Evolutionary conservation across 2,113 vertebrate genomes (phyloP).

Genomic region (Seriola rivoliana): DNA sequence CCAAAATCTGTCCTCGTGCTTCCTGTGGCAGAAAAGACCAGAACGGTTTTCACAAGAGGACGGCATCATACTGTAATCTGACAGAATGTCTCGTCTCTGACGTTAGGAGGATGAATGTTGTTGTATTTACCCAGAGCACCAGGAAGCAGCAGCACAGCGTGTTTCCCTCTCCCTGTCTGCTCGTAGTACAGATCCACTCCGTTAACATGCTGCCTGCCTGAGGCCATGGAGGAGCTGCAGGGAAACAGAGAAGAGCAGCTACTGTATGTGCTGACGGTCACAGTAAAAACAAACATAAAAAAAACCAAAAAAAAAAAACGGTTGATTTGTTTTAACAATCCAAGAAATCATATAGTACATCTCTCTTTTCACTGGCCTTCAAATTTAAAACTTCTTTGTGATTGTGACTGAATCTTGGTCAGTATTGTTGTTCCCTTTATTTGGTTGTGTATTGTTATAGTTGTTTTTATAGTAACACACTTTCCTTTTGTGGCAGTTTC

Average conservation of each 20-base stretch:
- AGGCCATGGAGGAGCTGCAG: conserved; percentile 84
- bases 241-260: conserved; percentile 24
- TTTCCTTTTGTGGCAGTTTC: too few species aligned
- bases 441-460: too few species aligned
- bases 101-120: background rate
- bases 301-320: too few species aligned
- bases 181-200: conserved; percentile 90
- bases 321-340: too few species aligned
- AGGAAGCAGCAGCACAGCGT: conserved; percentile 89
- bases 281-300: too few species aligned
- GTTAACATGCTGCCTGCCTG: conserved; percentile 87
- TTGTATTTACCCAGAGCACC: conserved; percentile 90
- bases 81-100: background rate
- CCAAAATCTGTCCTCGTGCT: conserved; percentile 90
- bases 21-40: conserved; percentile 78
- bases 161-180: conserved; percentile 87
- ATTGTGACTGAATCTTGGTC: too few species aligned
- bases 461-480: too few species aligned
- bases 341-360: too few species aligned
- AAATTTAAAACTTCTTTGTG: too few species aligned
- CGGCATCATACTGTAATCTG: background rate
- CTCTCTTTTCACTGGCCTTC: too few species aligned
- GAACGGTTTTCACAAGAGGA: background rate
- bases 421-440: too few species aligned
- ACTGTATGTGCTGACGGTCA: too few species aligned